Evolutionary conservation across 2,113 vertebrate genomes (phyloP).

Genomic region (Machaerirhynchus nigripectus): DNA sequence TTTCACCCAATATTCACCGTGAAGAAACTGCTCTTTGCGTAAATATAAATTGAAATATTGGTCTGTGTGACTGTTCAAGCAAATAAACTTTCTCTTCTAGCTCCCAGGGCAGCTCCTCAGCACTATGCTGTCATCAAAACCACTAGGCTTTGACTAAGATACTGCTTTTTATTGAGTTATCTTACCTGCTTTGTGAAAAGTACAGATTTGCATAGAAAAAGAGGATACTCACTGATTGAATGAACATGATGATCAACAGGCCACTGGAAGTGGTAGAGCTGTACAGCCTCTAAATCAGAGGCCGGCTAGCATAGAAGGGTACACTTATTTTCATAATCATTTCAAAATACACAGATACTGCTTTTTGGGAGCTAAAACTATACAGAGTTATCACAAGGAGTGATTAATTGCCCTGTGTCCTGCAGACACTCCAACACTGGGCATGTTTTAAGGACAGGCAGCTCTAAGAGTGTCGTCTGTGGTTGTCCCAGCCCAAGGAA

Average conservation of each 20-base stretch:
- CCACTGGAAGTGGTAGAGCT: not conserved
- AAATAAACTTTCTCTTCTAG: not conserved
- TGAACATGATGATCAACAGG: not conserved
- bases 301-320: not conserved
- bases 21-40: not conserved
- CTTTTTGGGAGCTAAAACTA: not conserved
- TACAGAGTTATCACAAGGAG: not conserved
- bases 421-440: not conserved
- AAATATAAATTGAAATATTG: not conserved
- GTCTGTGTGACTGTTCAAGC: not conserved
- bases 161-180: not conserved
- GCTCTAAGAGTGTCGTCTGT: not conserved
- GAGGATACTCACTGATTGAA: not conserved
- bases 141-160: not conserved
- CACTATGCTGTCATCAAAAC: not conserved
- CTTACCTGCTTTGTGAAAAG: not conserved
- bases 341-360: not conserved
- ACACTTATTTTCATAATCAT: not conserved
- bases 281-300: not conserved
- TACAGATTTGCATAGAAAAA: not conserved
- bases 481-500: not conserved
- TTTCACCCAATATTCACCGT: not conserved
- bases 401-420: not conserved
- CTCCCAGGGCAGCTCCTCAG: not conserved
- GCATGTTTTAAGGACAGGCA: not conserved